Evolutionary conservation across 2,113 vertebrate species (phyloP).

Genomic region (Brachyhypopomus gauderio): DNA sequence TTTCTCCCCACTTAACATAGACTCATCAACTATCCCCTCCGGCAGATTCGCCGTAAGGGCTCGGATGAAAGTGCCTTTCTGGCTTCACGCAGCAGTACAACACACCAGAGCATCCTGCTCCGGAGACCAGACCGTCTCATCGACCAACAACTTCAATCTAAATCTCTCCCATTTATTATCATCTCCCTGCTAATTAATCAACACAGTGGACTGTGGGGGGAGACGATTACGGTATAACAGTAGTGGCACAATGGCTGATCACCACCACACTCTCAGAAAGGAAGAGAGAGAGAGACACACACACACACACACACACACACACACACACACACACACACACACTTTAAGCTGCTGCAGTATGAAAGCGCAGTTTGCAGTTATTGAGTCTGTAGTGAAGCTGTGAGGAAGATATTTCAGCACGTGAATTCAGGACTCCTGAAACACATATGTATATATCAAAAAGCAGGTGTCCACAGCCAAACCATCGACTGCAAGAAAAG

Average conservation of each 20-base stretch:
- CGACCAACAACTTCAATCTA: slow-evolving; percentile 19
- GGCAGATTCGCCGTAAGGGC: neutral
- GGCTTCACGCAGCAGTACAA: neutral
- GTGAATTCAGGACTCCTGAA: neutral
- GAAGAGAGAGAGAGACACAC: neutral
- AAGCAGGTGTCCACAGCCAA: neutral
- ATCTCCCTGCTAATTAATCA: slow-evolving; percentile 36
- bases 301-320: neutral
- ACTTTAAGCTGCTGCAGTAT: neutral
- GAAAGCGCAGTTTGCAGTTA: neutral
- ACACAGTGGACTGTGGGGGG: slow-evolving; percentile 6
- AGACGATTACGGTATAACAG: slow-evolving; percentile 40
- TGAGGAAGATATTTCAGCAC: neutral
- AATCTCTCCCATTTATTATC: slow-evolving; percentile 31
- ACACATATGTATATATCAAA: neutral
- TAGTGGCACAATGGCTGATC: slow-evolving; percentile 8
- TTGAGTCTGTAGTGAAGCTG: neutral
- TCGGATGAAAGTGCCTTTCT: neutral
- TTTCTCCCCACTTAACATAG: slow-evolving; percentile 6
- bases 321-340: neutral
- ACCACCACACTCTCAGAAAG: neutral
- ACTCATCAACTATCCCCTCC: slow-evolving; percentile 8
- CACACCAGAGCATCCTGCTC: neutral
- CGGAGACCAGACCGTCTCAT: neutral
- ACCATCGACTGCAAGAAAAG: neutral